Evolutionary conservation across 2,888 invertebrate genomes (phyloP), one percentile per base, ranked within the genome.

Genomic region (Erebia palarica): DNA sequence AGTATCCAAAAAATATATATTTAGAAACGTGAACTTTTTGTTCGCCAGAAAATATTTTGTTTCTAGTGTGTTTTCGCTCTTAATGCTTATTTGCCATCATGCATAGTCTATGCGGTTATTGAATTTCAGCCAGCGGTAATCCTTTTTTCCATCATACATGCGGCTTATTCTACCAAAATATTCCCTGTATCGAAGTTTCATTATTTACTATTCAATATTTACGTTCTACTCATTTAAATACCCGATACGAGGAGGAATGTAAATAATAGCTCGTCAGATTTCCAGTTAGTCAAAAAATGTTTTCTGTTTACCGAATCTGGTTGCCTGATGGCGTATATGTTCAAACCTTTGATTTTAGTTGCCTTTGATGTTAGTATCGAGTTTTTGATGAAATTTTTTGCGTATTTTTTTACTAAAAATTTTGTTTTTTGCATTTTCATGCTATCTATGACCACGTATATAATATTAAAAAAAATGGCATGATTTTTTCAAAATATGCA

Each of bases 101-200:
- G 74, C 75, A 78, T 80, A 73, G 73, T 78, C 76, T 75, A 78
- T 79, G 71, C 73, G 49, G 66, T 75, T 65, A 75, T 75, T 78
- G 73, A 75, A 66, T 75, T 71, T 64, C 21, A 60, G 65, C 53
- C 68, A 66, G 11, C 59, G 58, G 59, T 73, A 73, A 74, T 73
- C 74, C 74, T 55, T 71, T 71, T 73, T 75, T 71, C 74, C 69
- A 69, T 74, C 65, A 73, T 51, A 68, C 65, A 61, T 57, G 63
- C 51, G 65, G 68, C 68, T 66, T 73, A 68, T 36, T 65, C 60
- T 69, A 68, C 71, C 68, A 59, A 69, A 73, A 69, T 71, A 59
- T 73, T 71, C 65, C 51, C 36, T 57, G 61, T 60, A 69, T 65
- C n/a, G 61, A 27, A 65, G 58, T 71, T 71, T 71, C 71, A 71